Conservation (phyloP, 2,888 invertebrate species). For the Nemotelus nigrinus region DNA sequence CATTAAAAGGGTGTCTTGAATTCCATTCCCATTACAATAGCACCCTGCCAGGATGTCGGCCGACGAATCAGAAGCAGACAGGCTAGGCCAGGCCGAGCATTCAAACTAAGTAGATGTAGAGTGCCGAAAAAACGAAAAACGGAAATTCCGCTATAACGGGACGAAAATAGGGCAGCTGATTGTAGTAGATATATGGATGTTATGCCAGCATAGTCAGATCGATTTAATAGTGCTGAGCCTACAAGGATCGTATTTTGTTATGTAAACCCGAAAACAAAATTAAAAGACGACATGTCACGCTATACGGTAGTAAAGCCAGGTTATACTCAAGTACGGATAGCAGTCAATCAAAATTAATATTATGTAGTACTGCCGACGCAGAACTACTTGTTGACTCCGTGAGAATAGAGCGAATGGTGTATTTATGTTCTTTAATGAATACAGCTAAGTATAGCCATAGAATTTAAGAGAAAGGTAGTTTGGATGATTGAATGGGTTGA, state of each 20-base stretch:
- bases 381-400: too few species aligned
- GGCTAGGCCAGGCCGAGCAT: too few species aligned
- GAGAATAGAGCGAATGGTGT: too few species aligned
- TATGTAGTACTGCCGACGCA: too few species aligned
- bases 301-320: conserved; percentile 29
- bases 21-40: neutral
- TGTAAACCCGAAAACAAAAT: conserved; percentile 38
- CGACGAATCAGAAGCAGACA: neutral
- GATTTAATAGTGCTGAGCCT: conserved; percentile 19
- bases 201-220: neutral
- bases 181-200: neutral
- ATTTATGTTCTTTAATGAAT: too few species aligned
- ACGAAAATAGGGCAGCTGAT: neutral
- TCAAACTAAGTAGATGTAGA: neutral
- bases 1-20: conserved; percentile 22
- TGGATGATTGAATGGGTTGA: too few species aligned
- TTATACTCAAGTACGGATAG: neutral
- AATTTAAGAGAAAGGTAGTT: too few species aligned
- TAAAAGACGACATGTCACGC: conserved; percentile 37
- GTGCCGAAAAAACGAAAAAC: conserved; percentile 2
- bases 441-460: too few species aligned
- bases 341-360: too few species aligned
- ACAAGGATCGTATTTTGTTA: conserved; percentile 40
- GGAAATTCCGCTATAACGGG: conserved; percentile 10
- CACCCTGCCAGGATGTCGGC: neutral